A percentile compares a stretch with the other conserved stretches of the same genome.
These are phyloP conservation scores for Myotis pilosus DNA, from an alignment of 2,797 vertebrate genomes.

Conservation along the genomic window DNA sequence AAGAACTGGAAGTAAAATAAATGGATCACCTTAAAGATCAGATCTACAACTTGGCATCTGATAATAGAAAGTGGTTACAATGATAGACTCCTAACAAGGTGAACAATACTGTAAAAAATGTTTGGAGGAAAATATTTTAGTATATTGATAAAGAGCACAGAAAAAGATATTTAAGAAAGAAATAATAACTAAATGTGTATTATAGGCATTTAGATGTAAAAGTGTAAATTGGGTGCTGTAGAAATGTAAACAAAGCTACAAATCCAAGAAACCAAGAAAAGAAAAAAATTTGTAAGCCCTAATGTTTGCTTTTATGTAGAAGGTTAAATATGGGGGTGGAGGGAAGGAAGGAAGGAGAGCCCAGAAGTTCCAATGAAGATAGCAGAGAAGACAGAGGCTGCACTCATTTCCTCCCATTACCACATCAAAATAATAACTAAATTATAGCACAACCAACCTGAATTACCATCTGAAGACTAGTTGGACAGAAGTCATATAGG, in stretches of 20 bases:
- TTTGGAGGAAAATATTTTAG: slow-evolving; percentile 16
- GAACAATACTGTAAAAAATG: neutral
- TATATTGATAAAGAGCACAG: neutral
- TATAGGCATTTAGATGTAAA: neutral
- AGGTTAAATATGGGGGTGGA: neutral
- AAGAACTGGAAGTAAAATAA: slow-evolving; percentile 37
- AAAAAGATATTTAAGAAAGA: neutral
- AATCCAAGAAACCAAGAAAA: slow-evolving; percentile 26
- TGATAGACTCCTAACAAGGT: neutral
- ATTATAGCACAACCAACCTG: neutral
- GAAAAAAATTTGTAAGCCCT: neutral
- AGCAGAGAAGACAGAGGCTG: neutral
- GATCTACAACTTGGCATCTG: slow-evolving; percentile 15
- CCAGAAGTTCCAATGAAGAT: neutral
- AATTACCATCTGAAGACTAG: neutral
- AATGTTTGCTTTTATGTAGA: neutral
- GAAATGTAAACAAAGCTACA: slow-evolving; percentile 32
- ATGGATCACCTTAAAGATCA: slow-evolving; percentile 11
- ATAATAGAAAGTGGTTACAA: slow-evolving; percentile 9
- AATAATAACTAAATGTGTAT: slow-evolving; percentile 8
- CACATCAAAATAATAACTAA: neutral
- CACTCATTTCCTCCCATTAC: neutral
- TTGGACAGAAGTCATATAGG: neutral
- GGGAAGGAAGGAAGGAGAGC: neutral
- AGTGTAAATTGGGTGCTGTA: neutral